Percentiles rank a stretch among this genome's conserved stretches.
Conservation (phyloP, 1,140 invertebrate species). For the Berghia stephanieae region DNA sequence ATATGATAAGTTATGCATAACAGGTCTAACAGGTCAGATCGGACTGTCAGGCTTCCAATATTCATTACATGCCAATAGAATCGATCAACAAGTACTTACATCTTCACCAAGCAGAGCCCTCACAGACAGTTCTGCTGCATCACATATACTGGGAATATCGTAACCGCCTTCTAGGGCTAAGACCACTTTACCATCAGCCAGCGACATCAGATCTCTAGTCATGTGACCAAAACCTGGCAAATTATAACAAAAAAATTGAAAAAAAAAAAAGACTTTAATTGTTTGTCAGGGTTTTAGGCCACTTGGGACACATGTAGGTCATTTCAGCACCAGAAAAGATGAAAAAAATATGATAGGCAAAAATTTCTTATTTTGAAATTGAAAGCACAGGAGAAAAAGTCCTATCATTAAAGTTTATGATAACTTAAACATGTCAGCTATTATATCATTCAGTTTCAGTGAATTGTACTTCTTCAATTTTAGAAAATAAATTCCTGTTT, state of each 20-base stretch:
- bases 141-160: constrained; percentile 94
- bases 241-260: neutral
- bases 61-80: too few species aligned
- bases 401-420: too few species aligned
- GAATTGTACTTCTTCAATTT: too few species aligned
- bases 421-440: too few species aligned
- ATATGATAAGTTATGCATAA: too few species aligned
- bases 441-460: too few species aligned
- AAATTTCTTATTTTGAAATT: neutral
- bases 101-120: constrained; percentile 77
- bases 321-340: too few species aligned
- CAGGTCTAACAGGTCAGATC: too few species aligned
- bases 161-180: constrained; percentile 80
- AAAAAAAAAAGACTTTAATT: neutral
- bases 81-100: too few species aligned
- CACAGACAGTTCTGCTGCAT: constrained; percentile 96
- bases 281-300: neutral
- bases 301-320: too few species aligned
- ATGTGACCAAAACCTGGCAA: constrained; percentile 86
- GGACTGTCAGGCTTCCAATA: too few species aligned
- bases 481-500: too few species aligned
- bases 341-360: neutral
- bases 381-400: neutral
- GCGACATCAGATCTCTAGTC: constrained; percentile 90
- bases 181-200: constrained; percentile 86